phyloP scores from a whole-genome alignment of 1,140 invertebrate species.

The Panonychus citri region DNA sequence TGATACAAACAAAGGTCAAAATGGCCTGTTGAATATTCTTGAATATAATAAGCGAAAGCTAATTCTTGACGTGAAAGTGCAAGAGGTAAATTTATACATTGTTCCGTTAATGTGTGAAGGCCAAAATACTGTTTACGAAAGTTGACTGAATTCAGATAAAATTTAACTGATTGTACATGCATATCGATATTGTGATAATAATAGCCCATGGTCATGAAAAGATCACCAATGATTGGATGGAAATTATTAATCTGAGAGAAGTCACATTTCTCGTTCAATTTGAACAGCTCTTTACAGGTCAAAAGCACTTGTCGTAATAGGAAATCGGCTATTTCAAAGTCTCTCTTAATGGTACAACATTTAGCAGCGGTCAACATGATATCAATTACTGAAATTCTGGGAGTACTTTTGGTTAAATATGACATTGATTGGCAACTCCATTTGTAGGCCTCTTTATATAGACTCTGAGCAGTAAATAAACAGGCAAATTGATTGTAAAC shows the following conservation, averaged over 20 bases:
- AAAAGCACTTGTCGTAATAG: constrained; percentile 55
- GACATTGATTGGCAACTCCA: constrained; percentile 47
- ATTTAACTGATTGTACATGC: constrained; percentile 47
- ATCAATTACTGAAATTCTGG: constrained; percentile 34
- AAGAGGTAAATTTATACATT: constrained; percentile 42
- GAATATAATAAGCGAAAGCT: constrained; percentile 69
- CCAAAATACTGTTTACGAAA: constrained; percentile 53
- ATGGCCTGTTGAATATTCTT: constrained; percentile 64
- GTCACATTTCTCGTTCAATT: not conserved
- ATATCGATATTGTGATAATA: constrained; percentile 70
- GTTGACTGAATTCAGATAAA: constrained; percentile 54
- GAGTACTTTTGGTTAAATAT: constrained; percentile 25
- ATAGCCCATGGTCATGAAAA: constrained; percentile 64
- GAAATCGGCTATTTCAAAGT: constrained; percentile 50
- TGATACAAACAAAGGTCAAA: constrained; percentile 54
- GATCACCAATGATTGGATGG: constrained; percentile 56
- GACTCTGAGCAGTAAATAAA: constrained; percentile 50
- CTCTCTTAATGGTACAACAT: constrained; percentile 59
- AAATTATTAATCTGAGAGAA: not conserved
- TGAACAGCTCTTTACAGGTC: constrained; percentile 29
- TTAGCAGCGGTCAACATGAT: constrained; percentile 57
- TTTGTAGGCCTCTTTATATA: constrained; percentile 42
- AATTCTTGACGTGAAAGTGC: constrained; percentile 68
- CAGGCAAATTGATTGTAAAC: constrained; percentile 53
- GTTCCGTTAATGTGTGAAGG: constrained; percentile 23